Evolutionary conservation across 1,140 invertebrate species (phyloP), one percentile per base, ranked within the genome.

Genomic region (Nasonia giraulti): DNA sequence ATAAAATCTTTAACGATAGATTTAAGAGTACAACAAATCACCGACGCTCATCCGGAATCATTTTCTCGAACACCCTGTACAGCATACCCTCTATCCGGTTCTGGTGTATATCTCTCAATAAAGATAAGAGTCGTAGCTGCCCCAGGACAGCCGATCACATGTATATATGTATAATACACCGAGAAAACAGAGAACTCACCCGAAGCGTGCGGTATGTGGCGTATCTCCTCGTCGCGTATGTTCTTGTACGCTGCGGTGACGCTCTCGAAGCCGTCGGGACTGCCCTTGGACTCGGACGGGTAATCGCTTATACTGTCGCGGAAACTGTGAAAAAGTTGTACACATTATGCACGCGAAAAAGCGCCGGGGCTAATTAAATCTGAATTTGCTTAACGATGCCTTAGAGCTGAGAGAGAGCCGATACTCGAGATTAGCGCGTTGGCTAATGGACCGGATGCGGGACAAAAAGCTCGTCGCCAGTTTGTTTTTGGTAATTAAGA

Each of bases 181-280:
- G 12, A 55, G 50, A 55, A n/a, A 5, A 62, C 14, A 62, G 4
- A n/a, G 4, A n/a, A 62, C 89, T 89, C 89, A 95, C 95, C 94
- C 88, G 95, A 95, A 82, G 94, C 94, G 86, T 95, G 94, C 37
- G 94, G 94, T 86, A 93, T 92, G 86, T 94, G 93, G 80, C 89
- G 90, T 33, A 91, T 89, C 44, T 95, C 95, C 31, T 95, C 95
- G 80, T 95, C 94, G 11, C 94, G 93, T 33, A 94, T 95, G 85
- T 94, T 95, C 86, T 95, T 94, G 87, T 95, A 96, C 3, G 95
- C 94, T 0, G 94, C 93, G 14, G 94, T 94, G 23, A 95, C 95
- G 76, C 93, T 93, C 87, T 94, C 94, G 71, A 94, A 94, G 44
- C 92, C 93, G n/a, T 93, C 92, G 6, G 94, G 93, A 88, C 93